Base-by-base conservation (phyloP, 2,888 invertebrate genomes). In the Tyria jacobaeae region DNA sequence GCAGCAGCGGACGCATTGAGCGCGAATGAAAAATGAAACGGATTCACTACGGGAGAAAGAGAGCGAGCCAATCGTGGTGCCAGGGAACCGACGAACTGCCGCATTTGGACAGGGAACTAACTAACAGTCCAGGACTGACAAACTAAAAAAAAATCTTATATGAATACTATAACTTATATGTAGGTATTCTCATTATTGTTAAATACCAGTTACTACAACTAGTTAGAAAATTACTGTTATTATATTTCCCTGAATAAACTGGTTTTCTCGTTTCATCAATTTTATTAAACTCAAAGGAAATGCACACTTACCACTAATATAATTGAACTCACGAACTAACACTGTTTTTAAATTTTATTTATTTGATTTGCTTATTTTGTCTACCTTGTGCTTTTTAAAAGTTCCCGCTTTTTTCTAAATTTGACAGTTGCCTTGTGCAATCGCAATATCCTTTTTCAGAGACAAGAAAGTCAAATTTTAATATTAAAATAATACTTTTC, bases 1-100 rank as follows among this genome's bases (percentile, higher is more conserved):
- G 78, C 81, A 81, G 66, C 63, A 67, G 81, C 71, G 87, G 88
- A 88, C 91, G 91, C 90, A 90, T 89, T 84, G 89, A 90, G 89
- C 91, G 91, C 90, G 90, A 92, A 91, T 89, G 90, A 89, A 86
- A 87, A 81, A 80, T 73, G 76, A 80, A 81, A 76, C 70, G 66
- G 73, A 68, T 73, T 76, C 67, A 71, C 68, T 67, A 70, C 73
- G 74, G 66, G 78, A 78, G 77, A 74, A 78, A 82, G 82, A 77
- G 82, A 84, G 81, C 75, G 69, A 81, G 71, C 66, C 79, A 73
- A 78, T 76, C 73, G 70, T 58, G 55, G 64, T 58, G 58, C 65
- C 54, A 50, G 57, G 47, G 58, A 62, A 48, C 47, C 66, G 59
- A 73, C 70, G 64, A 72, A 71, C 68, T 68, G 57, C 55, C 64